Percentiles rank a stretch among this genome's conserved stretches.
Evolutionary conservation across 1,140 invertebrate species (phyloP).

Genomic region (Stegodyphus mimosarum): DNA sequence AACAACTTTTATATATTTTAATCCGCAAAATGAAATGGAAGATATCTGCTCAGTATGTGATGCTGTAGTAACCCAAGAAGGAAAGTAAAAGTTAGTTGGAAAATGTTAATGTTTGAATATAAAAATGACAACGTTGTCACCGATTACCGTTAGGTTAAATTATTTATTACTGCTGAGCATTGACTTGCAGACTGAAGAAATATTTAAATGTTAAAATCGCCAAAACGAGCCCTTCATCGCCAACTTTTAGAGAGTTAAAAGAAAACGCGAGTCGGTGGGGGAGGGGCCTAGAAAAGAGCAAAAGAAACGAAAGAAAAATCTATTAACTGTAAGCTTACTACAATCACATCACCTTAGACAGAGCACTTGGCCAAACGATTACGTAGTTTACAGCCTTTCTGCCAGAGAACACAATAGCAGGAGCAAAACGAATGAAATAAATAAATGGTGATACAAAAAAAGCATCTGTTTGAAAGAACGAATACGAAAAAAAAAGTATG

Average conservation of each 20-base stretch:
- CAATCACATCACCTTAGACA: constrained; percentile 33
- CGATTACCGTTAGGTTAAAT: too few species aligned
- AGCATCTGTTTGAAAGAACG: not conserved
- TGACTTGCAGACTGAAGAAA: too few species aligned
- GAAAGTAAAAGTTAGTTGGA: too few species aligned
- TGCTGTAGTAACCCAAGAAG: too few species aligned
- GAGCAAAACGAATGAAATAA: constrained; percentile 2
- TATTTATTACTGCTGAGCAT: too few species aligned
- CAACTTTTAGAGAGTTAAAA: not conserved
- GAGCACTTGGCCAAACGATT: constrained; percentile 45
- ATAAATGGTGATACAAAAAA: not conserved
- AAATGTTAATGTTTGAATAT: too few species aligned
- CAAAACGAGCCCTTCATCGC: not conserved
- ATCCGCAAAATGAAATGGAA: too few species aligned
- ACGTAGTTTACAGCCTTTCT: constrained; percentile 43
- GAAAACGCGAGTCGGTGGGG: not conserved
- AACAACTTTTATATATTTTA: too few species aligned
- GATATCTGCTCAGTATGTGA: too few species aligned
- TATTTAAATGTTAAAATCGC: not conserved
- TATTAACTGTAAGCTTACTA: constrained; percentile 37
- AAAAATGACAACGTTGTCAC: too few species aligned
- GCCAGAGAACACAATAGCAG: constrained; percentile 17
- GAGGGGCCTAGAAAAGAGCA: not conserved
- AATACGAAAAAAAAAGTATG: not conserved
- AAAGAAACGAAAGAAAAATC: constrained; percentile 46